Percentiles rank a stretch among this genome's conserved stretches.
phyloP scores from a whole-genome alignment of 2,888 invertebrate species.

The Meiosimyza decipiens region DNA sequence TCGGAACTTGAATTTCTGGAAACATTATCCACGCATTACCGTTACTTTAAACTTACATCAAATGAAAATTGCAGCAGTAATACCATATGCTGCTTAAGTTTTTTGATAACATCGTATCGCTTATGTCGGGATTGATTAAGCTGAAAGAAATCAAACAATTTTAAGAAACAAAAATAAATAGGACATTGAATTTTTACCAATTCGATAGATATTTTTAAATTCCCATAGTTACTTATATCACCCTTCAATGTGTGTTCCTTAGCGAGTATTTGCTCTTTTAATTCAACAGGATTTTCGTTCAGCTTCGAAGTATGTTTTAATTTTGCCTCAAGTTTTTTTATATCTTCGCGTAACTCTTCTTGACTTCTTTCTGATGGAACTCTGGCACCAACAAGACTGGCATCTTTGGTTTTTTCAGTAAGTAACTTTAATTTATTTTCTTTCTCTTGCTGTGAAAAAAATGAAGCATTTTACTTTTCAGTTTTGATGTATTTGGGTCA shows the following conservation, averaged over 20 bases:
- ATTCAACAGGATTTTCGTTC: conserved; percentile 52
- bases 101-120: conserved; percentile 66
- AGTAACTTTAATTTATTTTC: conserved; percentile 42
- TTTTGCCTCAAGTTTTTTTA: conserved; percentile 57
- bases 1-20: too few relatives aligned
- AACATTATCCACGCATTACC: too few relatives aligned
- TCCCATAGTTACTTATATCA: conserved; percentile 42
- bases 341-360: conserved; percentile 61
- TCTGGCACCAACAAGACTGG: conserved; percentile 60
- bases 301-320: conserved; percentile 54
- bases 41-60: conserved; percentile 49
- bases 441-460: conserved; percentile 38
- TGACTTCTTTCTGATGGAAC: conserved; percentile 63
- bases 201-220: conserved; percentile 63
- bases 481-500: neutral
- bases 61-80: conserved; percentile 67
- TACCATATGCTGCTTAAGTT: conserved; percentile 67
- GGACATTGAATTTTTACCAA: conserved; percentile 58
- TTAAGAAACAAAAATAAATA: neutral
- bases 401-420: conserved; percentile 36
- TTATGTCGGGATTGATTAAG: conserved; percentile 62
- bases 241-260: conserved; percentile 57
- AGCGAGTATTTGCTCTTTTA: conserved; percentile 66
- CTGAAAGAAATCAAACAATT: conserved; percentile 51
- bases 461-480: neutral